A percentile compares a stretch with the other conserved stretches of the same genome.
phyloP scores from a whole-genome alignment of 2,113 vertebrate genomes.

The Sciurus niger region DNA sequence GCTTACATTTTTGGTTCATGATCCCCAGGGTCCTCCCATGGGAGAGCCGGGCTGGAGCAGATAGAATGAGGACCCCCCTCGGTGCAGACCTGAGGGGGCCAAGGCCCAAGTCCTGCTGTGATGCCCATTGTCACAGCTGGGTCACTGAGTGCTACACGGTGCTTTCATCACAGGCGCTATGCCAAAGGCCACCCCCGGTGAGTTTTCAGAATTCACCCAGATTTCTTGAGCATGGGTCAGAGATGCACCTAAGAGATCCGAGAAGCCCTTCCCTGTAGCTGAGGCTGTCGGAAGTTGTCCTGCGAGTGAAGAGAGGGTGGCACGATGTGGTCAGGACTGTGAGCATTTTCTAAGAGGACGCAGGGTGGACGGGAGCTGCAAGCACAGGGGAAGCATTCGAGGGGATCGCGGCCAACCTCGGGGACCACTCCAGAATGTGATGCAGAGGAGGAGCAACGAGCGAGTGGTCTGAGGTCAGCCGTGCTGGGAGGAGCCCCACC shows the following conservation, averaged over 20 bases:
- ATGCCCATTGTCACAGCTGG: too few species aligned
- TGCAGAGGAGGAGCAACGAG: neutral
- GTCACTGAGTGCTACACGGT: neutral
- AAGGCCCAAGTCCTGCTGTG: neutral
- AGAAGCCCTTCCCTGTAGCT: neutral
- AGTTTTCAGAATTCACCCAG: neutral
- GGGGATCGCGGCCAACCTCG: neutral
- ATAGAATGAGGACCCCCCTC: neutral
- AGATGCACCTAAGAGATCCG: neutral
- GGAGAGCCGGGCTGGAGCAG: neutral
- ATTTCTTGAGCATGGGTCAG: neutral
- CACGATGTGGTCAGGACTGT: neutral
- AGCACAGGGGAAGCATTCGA: neutral
- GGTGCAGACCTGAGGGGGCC: neutral
- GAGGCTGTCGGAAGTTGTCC: neutral
- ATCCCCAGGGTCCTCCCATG: neutral
- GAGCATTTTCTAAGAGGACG: neutral
- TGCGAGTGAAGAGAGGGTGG: neutral
- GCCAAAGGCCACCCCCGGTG: neutral
- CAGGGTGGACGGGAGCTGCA: neutral
- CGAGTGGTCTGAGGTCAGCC: constrained; percentile 40
- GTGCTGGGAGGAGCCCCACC: neutral
- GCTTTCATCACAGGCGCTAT: neutral
- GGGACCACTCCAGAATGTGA: neutral
- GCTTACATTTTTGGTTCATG: neutral